Conservation (phyloP, 2,888 invertebrate genomes). For the Agrotis clavis region DNA sequence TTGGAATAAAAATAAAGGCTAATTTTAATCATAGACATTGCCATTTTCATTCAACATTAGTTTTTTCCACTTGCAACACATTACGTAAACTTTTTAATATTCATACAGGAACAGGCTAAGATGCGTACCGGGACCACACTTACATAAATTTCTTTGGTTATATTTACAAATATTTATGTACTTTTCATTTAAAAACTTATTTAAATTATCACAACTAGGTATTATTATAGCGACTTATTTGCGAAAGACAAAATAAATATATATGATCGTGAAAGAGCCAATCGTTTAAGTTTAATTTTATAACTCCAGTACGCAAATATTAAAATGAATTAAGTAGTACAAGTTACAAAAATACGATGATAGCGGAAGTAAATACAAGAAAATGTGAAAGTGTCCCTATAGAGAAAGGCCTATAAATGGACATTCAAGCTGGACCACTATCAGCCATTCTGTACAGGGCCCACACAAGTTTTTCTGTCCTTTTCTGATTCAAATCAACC, state of each 20-base stretch:
- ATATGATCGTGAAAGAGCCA: constrained; percentile 13
- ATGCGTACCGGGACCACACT: constrained; percentile 59
- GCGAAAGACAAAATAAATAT: constrained; percentile 26
- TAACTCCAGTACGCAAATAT: constrained; percentile 50
- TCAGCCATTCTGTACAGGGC: background rate
- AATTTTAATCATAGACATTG: constrained; percentile 61
- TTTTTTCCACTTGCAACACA: constrained; percentile 53
- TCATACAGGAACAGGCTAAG: constrained; percentile 47
- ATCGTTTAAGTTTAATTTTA: background rate
- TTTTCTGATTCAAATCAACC: background rate
- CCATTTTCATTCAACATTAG: constrained; percentile 49
- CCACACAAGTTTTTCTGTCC: background rate
- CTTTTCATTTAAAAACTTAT: constrained; percentile 61
- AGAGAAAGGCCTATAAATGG: background rate
- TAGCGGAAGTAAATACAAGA: background rate
- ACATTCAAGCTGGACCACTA: background rate
- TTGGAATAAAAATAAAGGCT: constrained; percentile 78
- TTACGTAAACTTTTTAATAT: constrained; percentile 41
- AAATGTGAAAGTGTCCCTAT: background rate
- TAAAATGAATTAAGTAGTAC: background rate
- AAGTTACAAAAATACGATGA: constrained; percentile 12
- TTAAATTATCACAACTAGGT: constrained; percentile 59
- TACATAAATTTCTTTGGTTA: constrained; percentile 85
- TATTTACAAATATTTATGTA: constrained; percentile 79
- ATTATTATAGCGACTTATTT: constrained; percentile 37